Evolutionary conservation across 2,797 vertebrate species (phyloP), one percentile per base, ranked within the genome.

Genomic region (Melanotaenia trifasciata): DNA sequence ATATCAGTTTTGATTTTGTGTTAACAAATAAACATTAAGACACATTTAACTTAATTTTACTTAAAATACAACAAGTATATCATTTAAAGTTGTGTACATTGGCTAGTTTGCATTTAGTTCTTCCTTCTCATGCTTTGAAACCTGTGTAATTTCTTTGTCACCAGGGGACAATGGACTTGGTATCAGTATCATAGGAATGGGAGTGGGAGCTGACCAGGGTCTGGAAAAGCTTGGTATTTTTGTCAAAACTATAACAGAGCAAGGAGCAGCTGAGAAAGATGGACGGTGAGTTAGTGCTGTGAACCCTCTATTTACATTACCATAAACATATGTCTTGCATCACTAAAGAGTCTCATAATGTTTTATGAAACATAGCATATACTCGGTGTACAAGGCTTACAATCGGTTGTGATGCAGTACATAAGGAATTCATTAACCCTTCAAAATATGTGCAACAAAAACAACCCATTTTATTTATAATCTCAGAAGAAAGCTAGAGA

Each of bases 131-230:
- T 13, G 20, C 7, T 74, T 69, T 38, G 33, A 70, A 59, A 50
- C 64, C 11, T 22, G 7, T 16, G 16, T 62, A 13, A 30, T 58
- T 43, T 78, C 8, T 67, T 24, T 80, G 26, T 18, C 22, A 80
- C n/a, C 58, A 98, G 97, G 96, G 92, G 96, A 97, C 84, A 96
- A 96, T 60, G 97, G 96, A 9, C 94, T 98, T 71, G 97, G 97
- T 56, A 97, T 98, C 90, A 98, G 97, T 86, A 98, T 98, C 84
- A 97, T 98, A 81, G 96, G 97, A 80, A 98, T 98, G 97, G 96
- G 96, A 80, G 97, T 98, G 65, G 97, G 96, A 83, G 97, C 96
- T 26, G 97, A 98, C 87, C 96, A 97, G 80, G 97, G 97, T 63
- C 87, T 98, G 87, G 97, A 97, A 89, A 97, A 98, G 85, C 94